Percentiles rank a stretch among this genome's conserved stretches.
Evolutionary conservation across 2,888 invertebrate genomes (phyloP).

Genomic region (Ichneumon xanthorius): DNA sequence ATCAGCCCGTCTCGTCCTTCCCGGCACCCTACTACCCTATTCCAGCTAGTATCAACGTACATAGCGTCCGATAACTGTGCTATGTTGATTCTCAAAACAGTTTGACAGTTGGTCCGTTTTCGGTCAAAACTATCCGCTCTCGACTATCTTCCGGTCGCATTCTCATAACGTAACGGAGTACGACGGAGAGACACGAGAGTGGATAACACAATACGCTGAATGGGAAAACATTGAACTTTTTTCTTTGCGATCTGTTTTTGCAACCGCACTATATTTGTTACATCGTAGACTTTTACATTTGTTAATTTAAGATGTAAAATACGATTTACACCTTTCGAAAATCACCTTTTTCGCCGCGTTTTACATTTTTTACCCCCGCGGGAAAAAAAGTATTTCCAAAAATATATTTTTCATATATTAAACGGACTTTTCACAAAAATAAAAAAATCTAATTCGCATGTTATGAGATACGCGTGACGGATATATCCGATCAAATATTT

Average conservation of each 20-base stretch:
- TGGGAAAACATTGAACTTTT: background rate
- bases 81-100: conserved; percentile 27
- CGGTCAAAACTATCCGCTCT: conserved; percentile 17
- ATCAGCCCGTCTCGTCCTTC: conserved; percentile 29
- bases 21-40: background rate
- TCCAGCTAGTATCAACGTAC: background rate
- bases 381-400: too few relatives aligned
- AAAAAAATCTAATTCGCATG: too few relatives aligned
- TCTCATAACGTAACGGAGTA: background rate
- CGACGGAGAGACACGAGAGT: background rate
- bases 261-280: background rate
- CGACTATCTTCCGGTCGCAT: background rate
- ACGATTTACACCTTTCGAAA: background rate
- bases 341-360: background rate
- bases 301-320: background rate
- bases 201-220: background rate
- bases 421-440: too few relatives aligned
- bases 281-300: background rate
- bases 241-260: background rate
- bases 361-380: too few relatives aligned
- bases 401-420: too few relatives aligned
- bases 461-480: too few relatives aligned
- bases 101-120: conserved; percentile 60
- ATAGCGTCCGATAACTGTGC: background rate
- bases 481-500: too few relatives aligned